Base-by-base conservation (phyloP, 1,140 invertebrate genomes). In the Lucilia cuprina region DNA sequence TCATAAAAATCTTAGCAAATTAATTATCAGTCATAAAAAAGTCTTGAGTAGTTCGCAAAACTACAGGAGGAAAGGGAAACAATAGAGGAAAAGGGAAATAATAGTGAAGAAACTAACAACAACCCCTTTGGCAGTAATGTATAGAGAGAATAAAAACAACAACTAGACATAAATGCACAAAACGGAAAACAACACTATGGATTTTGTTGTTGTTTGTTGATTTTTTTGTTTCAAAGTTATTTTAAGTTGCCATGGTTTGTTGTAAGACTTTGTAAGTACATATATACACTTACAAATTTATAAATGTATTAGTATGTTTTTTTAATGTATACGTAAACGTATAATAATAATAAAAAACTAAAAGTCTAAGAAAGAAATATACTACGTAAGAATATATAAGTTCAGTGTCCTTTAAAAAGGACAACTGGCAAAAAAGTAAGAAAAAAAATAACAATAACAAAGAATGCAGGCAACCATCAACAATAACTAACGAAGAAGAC, bases 381-480 rank as follows among this genome's bases (percentile, higher is more conserved):
- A 21, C 50, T n/a, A 55, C 4, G 41, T 41, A 17, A 75, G n/a
- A 78, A n/a, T 78, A 47, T 78, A 78, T 49, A 49, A 49, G 77
- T 80, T 80, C 77, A 80, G 77, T 80, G 77, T 80, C 77, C 77
- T 80, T 80, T 80, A 80, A 80, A 80, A 80, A 80, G 77, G 77
- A 80, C 77, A 80, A 80, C 77, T 25, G 21, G 21, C 21, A 74
- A 74, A 19, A 34, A 35, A 77, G n/a, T 12, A 14, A n/a, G 35
- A 14, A 78, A 78, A 30, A 41, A 77, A 30, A 30, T 3, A 30
- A 30, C 25, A 30, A 30, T 3, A 30, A 30, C 25, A 30, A 35
- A 47, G 77, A n/a, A 19, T 7, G 19, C 3, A 21, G 50, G 9
- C 5, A 78, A 41, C 25, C n/a, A 80, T 13, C 8, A 50, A n/a